phyloP scores from a whole-genome alignment of 2,888 invertebrate genomes.

The Caenorhabditis afra region DNA sequence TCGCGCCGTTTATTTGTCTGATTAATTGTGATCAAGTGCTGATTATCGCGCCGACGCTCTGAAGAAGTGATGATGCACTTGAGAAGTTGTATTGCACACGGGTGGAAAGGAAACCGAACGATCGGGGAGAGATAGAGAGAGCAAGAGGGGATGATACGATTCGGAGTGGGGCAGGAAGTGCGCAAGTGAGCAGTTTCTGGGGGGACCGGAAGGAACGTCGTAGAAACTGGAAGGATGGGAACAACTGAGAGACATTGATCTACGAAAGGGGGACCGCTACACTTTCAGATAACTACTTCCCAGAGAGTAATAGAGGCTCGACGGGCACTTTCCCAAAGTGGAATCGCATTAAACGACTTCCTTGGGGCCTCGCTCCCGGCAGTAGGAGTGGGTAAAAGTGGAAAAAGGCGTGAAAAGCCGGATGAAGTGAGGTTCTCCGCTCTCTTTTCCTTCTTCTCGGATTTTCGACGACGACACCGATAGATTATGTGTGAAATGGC shows the following conservation, averaged over 20 bases:
- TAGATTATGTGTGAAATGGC: conserved; percentile 56
- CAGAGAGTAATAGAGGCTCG: neutral
- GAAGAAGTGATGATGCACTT: conserved; percentile 37
- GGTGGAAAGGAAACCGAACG: conserved; percentile 22
- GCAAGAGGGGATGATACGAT: conserved; percentile 43
- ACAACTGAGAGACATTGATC: no score
- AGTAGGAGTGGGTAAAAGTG: conserved; percentile 4
- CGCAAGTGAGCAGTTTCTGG: neutral
- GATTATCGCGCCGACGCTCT: conserved; percentile 38
- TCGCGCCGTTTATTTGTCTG: conserved; percentile 51
- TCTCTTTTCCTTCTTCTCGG: conserved; percentile 15
- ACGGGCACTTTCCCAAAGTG: conserved; percentile 34
- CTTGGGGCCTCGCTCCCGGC: neutral
- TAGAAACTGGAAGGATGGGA: neutral
- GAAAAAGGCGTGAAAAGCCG: conserved; percentile 48
- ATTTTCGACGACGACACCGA: conserved; percentile 22
- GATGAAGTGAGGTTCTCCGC: conserved; percentile 20
- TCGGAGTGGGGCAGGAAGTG: conserved; percentile 26
- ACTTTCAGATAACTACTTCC: neutral
- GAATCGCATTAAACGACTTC: conserved; percentile 8
- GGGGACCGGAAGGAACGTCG: neutral
- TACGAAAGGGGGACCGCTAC: no score
- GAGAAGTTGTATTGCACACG: conserved; percentile 52
- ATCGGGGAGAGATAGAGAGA: no score
- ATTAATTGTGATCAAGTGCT: conserved; percentile 58